Evolutionary conservation across 2,797 vertebrate species (phyloP).

Genomic region (Denticeps clupeoides): DNA sequence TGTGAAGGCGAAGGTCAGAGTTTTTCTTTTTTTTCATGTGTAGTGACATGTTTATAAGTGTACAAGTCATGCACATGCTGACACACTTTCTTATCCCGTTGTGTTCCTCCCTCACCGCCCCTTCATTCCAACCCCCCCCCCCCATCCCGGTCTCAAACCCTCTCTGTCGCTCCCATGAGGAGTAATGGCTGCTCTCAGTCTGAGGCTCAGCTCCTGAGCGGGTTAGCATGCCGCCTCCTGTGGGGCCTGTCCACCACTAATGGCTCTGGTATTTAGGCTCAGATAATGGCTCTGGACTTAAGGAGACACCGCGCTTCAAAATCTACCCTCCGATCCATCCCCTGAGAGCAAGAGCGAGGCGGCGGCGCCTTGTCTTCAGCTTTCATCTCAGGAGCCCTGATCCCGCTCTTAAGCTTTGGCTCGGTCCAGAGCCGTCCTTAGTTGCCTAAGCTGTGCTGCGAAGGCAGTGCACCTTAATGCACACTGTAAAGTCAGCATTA

Average conservation of each 20-base stretch:
- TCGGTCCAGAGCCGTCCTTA: background rate
- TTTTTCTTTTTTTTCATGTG: background rate
- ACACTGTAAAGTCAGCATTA: too few species aligned
- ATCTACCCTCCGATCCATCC: conserved; percentile 10
- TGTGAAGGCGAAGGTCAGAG: too few species aligned
- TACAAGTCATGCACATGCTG: too few species aligned
- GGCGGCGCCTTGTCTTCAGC: conserved; percentile 21
- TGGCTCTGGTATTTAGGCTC: conserved; percentile 34
- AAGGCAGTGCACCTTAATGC: too few species aligned
- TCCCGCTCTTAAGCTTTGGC: conserved; percentile 21
- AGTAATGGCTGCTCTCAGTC: conserved; percentile 17
- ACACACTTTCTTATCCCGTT: too few species aligned
- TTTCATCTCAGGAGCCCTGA: conserved; percentile 22
- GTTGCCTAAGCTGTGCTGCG: too few species aligned
- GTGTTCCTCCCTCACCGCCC: background rate
- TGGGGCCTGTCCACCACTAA: conserved; percentile 31
- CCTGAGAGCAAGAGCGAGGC: background rate
- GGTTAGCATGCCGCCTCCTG: conserved; percentile 20
- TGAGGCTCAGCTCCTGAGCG: conserved; percentile 12
- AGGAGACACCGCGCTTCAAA: conserved; percentile 23
- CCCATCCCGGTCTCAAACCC: background rate
- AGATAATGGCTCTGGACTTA: conserved; percentile 36
- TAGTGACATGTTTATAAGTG: background rate
- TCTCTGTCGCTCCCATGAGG: background rate
- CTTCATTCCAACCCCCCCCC: background rate